These are phyloP conservation scores for Antigone vipio DNA, from an alignment of 2,113 vertebrate genomes.

Conservation along the genomic window DNA sequence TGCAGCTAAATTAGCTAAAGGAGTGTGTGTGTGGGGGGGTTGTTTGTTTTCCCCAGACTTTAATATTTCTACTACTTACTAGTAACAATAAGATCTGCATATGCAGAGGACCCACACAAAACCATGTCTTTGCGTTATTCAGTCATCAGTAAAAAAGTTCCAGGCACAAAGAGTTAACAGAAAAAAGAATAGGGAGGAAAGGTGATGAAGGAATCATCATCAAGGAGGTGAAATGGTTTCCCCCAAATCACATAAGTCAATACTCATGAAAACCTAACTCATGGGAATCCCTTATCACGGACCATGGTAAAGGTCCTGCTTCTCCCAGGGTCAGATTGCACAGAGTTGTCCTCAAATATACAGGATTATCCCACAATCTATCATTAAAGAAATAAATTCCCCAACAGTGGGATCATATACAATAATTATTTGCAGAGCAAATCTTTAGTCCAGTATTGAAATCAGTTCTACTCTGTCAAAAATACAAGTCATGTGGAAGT, in stretches of 20 bases:
- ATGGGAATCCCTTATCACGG: neutral
- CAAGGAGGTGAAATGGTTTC: neutral
- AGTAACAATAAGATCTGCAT: neutral
- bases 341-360: neutral
- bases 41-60: neutral
- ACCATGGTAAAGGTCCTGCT: neutral
- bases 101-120: neutral
- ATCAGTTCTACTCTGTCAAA: neutral
- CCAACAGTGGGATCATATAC: neutral
- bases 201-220: neutral
- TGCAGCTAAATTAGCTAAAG: neutral
- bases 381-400: neutral
- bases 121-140: neutral
- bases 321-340: neutral
- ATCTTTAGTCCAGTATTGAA: neutral
- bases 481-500: neutral
- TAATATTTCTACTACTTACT: neutral
- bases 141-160: neutral
- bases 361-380: neutral
- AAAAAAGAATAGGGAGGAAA: neutral
- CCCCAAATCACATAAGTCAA: neutral
- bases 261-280: neutral
- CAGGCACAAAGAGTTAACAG: neutral
- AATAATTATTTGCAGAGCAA: neutral
- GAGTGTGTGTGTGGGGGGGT: no score